Evolutionary conservation across 2,797 vertebrate genomes (phyloP), one percentile per base, ranked within the genome.

Genomic region (Hemitrygon akajei): DNA sequence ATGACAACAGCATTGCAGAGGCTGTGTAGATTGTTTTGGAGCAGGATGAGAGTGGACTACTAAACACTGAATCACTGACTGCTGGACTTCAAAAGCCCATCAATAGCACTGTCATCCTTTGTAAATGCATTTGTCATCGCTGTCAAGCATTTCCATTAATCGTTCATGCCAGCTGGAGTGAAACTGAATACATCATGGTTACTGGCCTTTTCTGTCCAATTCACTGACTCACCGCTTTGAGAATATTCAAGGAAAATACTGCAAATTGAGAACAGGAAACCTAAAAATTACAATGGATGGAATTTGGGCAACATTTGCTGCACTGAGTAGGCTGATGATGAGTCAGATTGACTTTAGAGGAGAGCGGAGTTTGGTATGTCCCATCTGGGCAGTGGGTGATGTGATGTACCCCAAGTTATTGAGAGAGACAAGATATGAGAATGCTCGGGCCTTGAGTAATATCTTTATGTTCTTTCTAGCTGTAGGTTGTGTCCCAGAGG

Each of bases 101-200:
- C 4, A 91, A 37, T 20, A 25, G 9, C 58, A 40, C 37, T 71
- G 87, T 37, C 60, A 89, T 69, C 91, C 69, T 69, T 20, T 27
- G 3, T 20, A 18, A 37, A 22, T n/a, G 63, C 37, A 69, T 69
- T 69, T 56, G 2, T 91, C 63, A 71, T 69, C 34, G 9, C 63
- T 69, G 87, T 37, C 87, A 91, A 91, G 69, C 2, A 71, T n/a
- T 37, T 69, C 69, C 27, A 91, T 71, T 71, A 91, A 91, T 91
- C 22, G 66, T 69, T 47, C 47, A 47, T 69, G n/a, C 5, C 87
- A 91, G 87, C 6, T 37, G 87, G 63, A 91, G 58, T 66, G n/a
- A 91, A 91, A 91, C 69, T 71, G 34, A 2, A 69, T 66, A 22
- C 69, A 71, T 69, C 20, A 69, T 16, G 27, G n/a, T 37, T 91